Evolutionary conservation across 1,140 invertebrate species (phyloP), one percentile per base, ranked within the genome.

Genomic region (Drosophila parvula): DNA sequence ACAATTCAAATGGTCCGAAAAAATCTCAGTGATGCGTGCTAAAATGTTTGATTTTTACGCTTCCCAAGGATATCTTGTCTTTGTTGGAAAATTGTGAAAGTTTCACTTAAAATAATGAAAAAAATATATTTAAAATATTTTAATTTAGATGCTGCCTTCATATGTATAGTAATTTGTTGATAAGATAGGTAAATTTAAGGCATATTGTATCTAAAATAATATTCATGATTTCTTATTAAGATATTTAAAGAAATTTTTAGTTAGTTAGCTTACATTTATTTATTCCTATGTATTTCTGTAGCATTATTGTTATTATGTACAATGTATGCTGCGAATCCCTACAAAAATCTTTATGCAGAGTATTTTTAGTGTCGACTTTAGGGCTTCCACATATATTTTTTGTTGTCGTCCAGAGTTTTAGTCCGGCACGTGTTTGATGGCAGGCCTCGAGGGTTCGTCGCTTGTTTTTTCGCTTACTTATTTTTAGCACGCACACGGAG

Each of bases 31-130:
- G 74, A 70, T 74, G 68, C 74, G 74, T 78, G 74, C 43, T 11
- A 70, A 78, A 81, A 64, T 59, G 48, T 76, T 85, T 78, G 81
- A 63, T 70, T 75, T 81, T 63, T 79, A 34, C 45, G 34, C 53
- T 69, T 41, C 11, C 40, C 45, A 61, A 61, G 48, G 40, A 73
- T 61, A 12, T 14, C 12, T 5, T 53, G 32, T 36, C 32, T 5
- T 22, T 14, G 48, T 14, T 22, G 43, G 7, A 16, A 22, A 22
- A 27, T 32, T 47, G 4, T 11, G 5, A 1, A 50, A 30, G n/a
- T 30, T 50, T 63, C 11, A 34, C 48, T 51, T 34, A 34, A 12
- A 18, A 18, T 34, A 51, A 34, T 51, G 10, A 51, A 51, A 22
- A 22, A 22, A 34, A 18, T 34, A 51, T 4, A 34, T 51, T 34